Evolutionary conservation across 2,888 invertebrate genomes (phyloP).

Genomic region (Plagiodera versicolora): DNA sequence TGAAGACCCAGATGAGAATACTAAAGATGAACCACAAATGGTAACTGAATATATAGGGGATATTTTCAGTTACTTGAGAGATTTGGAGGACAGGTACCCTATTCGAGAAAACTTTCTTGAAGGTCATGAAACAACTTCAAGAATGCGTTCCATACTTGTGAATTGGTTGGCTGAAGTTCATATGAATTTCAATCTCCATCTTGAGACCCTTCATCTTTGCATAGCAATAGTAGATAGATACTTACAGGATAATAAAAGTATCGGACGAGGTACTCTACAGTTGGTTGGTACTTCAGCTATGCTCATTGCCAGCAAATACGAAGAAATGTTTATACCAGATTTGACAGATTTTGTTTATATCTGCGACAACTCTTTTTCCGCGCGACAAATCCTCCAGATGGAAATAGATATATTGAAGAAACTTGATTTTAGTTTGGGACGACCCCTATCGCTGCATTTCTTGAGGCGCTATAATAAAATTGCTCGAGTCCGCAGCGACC

Average conservation of each 20-base stretch:
- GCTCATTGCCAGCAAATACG: constrained; percentile 91
- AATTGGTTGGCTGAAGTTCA: constrained; percentile 96
- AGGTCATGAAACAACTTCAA: constrained; percentile 72
- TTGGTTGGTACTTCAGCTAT: constrained; percentile 84
- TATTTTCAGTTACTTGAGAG: constrained; percentile 81
- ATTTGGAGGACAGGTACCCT: constrained; percentile 70
- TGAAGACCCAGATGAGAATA: constrained; percentile 52
- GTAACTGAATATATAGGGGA: constrained; percentile 86
- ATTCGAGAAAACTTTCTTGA: constrained; percentile 68
- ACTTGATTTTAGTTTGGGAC: constrained; percentile 79
- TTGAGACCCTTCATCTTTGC: constrained; percentile 89
- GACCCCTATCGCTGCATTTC: constrained; percentile 88
- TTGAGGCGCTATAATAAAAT: constrained; percentile 73
- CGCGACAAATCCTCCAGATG: constrained; percentile 77
- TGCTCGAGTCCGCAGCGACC: constrained; percentile 61
- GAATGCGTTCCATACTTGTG: constrained; percentile 86
- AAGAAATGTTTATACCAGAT: constrained; percentile 90
- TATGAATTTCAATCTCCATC: constrained; percentile 76
- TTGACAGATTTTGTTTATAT: constrained; percentile 88
- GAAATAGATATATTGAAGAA: constrained; percentile 77
- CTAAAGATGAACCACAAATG: constrained; percentile 73
- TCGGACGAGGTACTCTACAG: constrained; percentile 63
- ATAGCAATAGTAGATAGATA: constrained; percentile 89
- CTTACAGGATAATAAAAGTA: constrained; percentile 65
- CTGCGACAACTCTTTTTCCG: constrained; percentile 84